Conservation (phyloP, 1,140 invertebrate genomes). For the Chrysomallon squamiferum region DNA sequence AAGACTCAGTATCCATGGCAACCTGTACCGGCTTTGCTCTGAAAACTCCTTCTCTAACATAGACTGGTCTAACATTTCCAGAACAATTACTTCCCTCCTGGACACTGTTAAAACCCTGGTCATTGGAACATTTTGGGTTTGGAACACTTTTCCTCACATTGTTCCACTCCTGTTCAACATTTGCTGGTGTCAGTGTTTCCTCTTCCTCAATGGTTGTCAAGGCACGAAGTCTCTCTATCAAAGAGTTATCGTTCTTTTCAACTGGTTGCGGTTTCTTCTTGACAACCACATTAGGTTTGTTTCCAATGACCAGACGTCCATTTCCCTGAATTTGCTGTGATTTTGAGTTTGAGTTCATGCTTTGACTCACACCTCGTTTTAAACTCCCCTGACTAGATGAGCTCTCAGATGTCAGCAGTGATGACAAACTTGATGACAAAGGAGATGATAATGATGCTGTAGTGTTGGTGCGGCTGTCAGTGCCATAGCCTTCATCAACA, state of each 20-base stretch:
- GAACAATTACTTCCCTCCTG: too few species aligned
- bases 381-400: slow-evolving; percentile 23
- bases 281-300: slow-evolving; percentile 7
- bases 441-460: slow-evolving; percentile 31
- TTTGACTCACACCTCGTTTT: slow-evolving; percentile 8
- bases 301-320: slow-evolving; percentile 15
- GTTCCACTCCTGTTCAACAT: too few species aligned
- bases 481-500: slow-evolving; percentile 46
- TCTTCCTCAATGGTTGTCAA: slow-evolving; percentile 47
- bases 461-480: slow-evolving; percentile 40
- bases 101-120: too few species aligned
- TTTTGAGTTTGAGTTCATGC: background rate
- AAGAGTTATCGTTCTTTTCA: slow-evolving; percentile 34
- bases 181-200: slow-evolving; percentile 8
- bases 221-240: slow-evolving; percentile 37
- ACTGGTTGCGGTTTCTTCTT: slow-evolving; percentile 21
- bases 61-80: too few species aligned
- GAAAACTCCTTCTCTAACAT: too few species aligned
- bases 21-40: too few species aligned
- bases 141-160: too few species aligned
- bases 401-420: slow-evolving; percentile 18
- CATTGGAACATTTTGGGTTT: too few species aligned
- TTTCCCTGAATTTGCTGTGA: slow-evolving; percentile 10
- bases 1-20: too few species aligned
- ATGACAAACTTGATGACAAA: slow-evolving; percentile 41